These are phyloP conservation scores for Tympanoctomys barrerae DNA, from an alignment of 2,797 vertebrate species.

Conservation along the genomic window DNA sequence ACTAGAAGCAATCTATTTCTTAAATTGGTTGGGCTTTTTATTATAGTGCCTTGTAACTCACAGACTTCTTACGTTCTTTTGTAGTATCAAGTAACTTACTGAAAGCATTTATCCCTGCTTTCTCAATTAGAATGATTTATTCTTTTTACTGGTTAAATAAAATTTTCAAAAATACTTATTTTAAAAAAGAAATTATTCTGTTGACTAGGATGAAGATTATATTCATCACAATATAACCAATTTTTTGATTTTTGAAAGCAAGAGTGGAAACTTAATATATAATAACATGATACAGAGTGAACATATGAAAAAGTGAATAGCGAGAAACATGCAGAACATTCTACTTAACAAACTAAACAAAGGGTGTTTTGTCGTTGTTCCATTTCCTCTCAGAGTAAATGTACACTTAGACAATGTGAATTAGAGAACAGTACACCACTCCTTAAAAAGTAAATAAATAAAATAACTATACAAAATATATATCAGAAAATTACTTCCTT, in stretches of 20 bases:
- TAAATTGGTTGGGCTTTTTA: not conserved
- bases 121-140: not conserved
- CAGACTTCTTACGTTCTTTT: not conserved
- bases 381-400: not conserved
- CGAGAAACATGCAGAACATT: not conserved
- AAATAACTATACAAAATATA: not conserved
- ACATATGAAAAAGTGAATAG: not conserved
- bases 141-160: slow-evolving; percentile 2
- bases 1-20: not conserved
- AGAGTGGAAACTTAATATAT: slow-evolving; percentile 33
- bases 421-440: not conserved
- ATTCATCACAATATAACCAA: slow-evolving; percentile 28
- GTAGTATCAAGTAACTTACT: not conserved
- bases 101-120: not conserved
- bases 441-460: not conserved
- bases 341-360: not conserved
- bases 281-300: not conserved
- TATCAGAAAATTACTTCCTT: not conserved
- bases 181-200: not conserved
- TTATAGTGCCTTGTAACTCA: not conserved
- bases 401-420: not conserved
- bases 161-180: slow-evolving; percentile 29
- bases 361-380: not conserved
- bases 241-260: slow-evolving; percentile 29
- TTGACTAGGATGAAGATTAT: not conserved